phyloP scores from a whole-genome alignment of 2,888 invertebrate genomes.

The Pegoplata infirma region DNA sequence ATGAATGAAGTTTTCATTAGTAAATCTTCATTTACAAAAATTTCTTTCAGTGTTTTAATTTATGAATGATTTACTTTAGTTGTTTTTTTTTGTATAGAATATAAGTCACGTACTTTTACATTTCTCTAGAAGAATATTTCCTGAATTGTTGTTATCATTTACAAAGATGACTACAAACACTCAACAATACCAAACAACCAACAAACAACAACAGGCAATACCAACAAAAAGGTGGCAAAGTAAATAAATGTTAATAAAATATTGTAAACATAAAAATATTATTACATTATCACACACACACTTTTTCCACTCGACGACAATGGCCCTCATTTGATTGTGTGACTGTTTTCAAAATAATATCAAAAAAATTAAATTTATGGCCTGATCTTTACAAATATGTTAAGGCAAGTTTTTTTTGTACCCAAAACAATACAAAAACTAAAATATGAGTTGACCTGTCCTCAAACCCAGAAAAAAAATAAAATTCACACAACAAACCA shows the following conservation, averaged over 20 bases:
- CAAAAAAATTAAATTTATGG: constrained; percentile 51
- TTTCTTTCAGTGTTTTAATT: neutral
- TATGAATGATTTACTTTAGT: constrained; percentile 46
- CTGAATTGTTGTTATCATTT: constrained; percentile 52
- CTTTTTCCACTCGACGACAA: constrained; percentile 15
- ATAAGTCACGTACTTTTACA: constrained; percentile 56
- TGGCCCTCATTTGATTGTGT: constrained; percentile 21
- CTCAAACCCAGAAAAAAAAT: neutral
- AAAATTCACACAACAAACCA: constrained; percentile 25
- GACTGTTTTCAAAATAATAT: constrained; percentile 20
- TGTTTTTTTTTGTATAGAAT: constrained; percentile 29
- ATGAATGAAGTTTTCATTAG: no score
- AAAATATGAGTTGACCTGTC: constrained; percentile 44
- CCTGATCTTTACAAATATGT: constrained; percentile 37
- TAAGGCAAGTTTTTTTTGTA: constrained; percentile 40
- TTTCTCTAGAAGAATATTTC: constrained; percentile 48
- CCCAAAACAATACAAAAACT: constrained; percentile 11
- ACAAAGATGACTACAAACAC: constrained; percentile 39
- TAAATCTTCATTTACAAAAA: no score
- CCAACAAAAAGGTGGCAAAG: constrained; percentile 50
- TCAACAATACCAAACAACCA: constrained; percentile 25
- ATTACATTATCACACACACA: neutral
- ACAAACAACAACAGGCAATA: constrained; percentile 19
- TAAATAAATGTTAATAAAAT: constrained; percentile 40
- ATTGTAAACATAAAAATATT: constrained; percentile 8